Base-by-base conservation (phyloP, 2,888 invertebrate genomes). In the Ceraclea dissimilis region DNA sequence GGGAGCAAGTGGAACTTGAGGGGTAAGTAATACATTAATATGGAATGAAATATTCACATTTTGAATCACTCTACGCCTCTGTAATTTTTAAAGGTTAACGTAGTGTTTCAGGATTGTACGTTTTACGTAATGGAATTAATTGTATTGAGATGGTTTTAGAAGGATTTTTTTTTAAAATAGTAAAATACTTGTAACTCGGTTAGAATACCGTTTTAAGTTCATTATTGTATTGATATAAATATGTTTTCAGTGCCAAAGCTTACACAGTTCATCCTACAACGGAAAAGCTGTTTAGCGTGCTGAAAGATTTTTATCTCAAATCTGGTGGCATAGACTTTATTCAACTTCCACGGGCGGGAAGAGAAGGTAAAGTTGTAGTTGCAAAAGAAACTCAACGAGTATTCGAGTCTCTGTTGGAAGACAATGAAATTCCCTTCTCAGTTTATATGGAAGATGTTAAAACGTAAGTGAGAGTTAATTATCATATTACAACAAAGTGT, bases 381-480 rank as follows among this genome's bases (percentile, higher is more conserved):
- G 66, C 68, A 22, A 75, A 78, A 1, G 51, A 68, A 17, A 61
- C 68, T 10, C 70, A 72, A 57, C 62, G 60, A 1, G 62, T 50
- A 1, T 76, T 79, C 64, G 61, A 65, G n/a, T 63, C 64, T 2
- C 63, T 68, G 1, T 62, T 80, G 33, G 63, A 67, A 0, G 60
- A 64, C 0, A 62, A 69, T 10, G 66, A 65, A 1, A 75, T 82
- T 43, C 47, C 63, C 0, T 73, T 74, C 63, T 67, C 66, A 46
- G 65, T 79, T 2, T 71, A 75, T 53, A 66, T 72, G 21, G 69
- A 75, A 2, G 70, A 82, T 66, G 72, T 81, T 0, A 74, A 76
- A 63, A 62, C 65, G 79, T 79, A 66, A 71, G 69, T 69, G 13
- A 13, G 13, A 4, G 13, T 39, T 5, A 39, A 10, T n/a, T n/a